Percentiles rank a stretch among this genome's conserved stretches.
phyloP scores from a whole-genome alignment of 2,797 vertebrate genomes.

The Channallabes apus region DNA sequence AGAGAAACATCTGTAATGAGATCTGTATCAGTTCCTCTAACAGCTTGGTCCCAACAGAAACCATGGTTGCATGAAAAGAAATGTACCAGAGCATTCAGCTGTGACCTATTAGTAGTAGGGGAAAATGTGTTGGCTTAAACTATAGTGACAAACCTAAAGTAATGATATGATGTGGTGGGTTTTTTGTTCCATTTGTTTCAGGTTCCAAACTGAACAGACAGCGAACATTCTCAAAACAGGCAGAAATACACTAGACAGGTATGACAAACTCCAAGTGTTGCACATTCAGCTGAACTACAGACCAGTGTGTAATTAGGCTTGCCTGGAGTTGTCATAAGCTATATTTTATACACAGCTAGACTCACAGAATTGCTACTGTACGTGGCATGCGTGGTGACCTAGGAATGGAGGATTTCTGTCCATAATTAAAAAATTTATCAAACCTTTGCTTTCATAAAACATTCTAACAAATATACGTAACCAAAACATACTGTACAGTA shows the following conservation, averaged over 20 bases:
- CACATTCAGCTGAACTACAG: conserved; percentile 1
- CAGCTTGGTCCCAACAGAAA: conserved; percentile 19
- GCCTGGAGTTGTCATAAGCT: conserved; percentile 4
- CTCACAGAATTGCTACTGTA: not conserved
- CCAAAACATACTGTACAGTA: not conserved
- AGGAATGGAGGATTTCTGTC: not conserved
- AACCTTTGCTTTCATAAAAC: not conserved
- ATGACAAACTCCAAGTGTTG: conserved; percentile 57
- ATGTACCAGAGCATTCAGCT: conserved; percentile 12
- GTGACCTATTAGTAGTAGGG: not conserved
- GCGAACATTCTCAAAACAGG: conserved; percentile 80
- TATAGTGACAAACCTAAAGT: not conserved
- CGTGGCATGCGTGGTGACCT: not conserved
- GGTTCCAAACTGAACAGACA: conserved; percentile 81
- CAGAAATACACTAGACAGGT: conserved; percentile 81
- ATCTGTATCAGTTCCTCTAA: conserved; percentile 66
- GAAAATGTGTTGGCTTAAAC: not conserved
- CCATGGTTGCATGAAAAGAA: not conserved
- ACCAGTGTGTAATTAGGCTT: not conserved
- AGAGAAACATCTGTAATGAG: conserved; percentile 57
- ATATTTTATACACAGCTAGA: not conserved
- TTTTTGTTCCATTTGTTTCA: conserved; percentile 65
- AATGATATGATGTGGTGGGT: conserved; percentile 45
- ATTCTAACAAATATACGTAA: not conserved
- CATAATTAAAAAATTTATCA: not conserved